Base-by-base conservation (phyloP, 2,888 invertebrate species). In the Oscheius sp. region DNA sequence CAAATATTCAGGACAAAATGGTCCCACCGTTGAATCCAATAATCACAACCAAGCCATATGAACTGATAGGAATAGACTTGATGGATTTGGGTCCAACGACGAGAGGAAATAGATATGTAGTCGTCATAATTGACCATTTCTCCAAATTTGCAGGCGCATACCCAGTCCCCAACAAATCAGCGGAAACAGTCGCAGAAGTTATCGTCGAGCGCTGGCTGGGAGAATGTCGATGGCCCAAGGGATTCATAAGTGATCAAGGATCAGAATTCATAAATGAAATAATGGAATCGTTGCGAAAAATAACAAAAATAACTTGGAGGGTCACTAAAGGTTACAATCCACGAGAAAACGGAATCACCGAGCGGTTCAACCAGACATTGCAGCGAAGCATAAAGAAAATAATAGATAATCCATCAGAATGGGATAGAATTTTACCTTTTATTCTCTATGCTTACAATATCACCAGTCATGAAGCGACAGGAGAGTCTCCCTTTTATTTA, bases 81-180 rank as follows among this genome's bases (percentile, higher is more conserved):
- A 21, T 77, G 43, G 75, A 77, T n/a, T 3, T 77, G 35, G 75
- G 73, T 21, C 13, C n/a, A 5, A 46, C 56, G 0, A 16, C 41
- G 5, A 43, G 23, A 1, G 77, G 77, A 13, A 45, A 45, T 16
- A 45, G 45, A 45, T 45, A 45, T 16, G 45, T 45, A 16, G 45
- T 45, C 9, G 45, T 72, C 6, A 43, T 79, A 1, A 70, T 79
- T 2, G 76, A 76, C 25, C 70, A 76, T n/a, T 79, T 79, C 61
- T 58, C 66, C 0, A 71, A 72, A 56, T 75, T 43, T 9, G 73
- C 58, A 0, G 64, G 53, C 1, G 72, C 73, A 0, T 68, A 70
- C 18, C 52, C 79, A 0, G 69, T 79, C 18, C 69, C 64, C 18
- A 63, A 77, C 25, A 76, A 79, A 53, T 59, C 35, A 49, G 77